These are phyloP conservation scores for Copidosoma aretas DNA, from an alignment of 2,888 invertebrate genomes.

Conservation along the genomic window DNA sequence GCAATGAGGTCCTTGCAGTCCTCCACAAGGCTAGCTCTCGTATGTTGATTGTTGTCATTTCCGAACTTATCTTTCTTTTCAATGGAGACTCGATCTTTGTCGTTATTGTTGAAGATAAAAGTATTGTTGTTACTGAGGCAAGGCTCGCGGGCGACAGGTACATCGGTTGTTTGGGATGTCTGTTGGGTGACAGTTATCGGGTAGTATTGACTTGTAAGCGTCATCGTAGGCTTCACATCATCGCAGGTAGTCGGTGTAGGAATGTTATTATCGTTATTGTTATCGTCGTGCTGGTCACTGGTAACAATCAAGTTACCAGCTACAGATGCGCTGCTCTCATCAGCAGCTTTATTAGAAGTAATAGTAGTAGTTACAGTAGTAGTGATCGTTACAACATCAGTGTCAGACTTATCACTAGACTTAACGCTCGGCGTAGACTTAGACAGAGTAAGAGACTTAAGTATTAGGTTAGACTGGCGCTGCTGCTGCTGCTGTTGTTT, in stretches of 20 bases:
- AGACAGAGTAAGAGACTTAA: conserved; percentile 56
- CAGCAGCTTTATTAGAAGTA: conserved; percentile 41
- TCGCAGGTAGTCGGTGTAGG: conserved; percentile 61
- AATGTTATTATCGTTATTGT: conserved; percentile 56
- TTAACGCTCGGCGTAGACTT: conserved; percentile 60
- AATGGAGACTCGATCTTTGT: not conserved
- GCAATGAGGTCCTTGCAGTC: conserved; percentile 40
- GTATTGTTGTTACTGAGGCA: conserved; percentile 38
- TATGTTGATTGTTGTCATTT: conserved; percentile 26
- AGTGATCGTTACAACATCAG: conserved; percentile 53
- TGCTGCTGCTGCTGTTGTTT: conserved; percentile 3
- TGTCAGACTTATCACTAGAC: conserved; percentile 59
- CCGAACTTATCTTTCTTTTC: not conserved
- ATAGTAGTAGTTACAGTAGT: not conserved
- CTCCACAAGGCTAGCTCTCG: conserved; percentile 36
- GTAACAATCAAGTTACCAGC: not conserved
- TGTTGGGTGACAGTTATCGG: conserved; percentile 39
- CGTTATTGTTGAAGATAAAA: not conserved
- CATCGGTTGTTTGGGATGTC: conserved; percentile 61
- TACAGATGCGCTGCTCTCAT: conserved; percentile 38
- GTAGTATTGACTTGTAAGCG: conserved; percentile 61
- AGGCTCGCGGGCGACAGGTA: conserved; percentile 41
- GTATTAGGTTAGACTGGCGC: conserved; percentile 56
- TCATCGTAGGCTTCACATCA: conserved; percentile 60
- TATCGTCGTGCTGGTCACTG: conserved; percentile 18